phyloP scores from a whole-genome alignment of 2,888 invertebrate species.

The Oeneis ivallda region DNA sequence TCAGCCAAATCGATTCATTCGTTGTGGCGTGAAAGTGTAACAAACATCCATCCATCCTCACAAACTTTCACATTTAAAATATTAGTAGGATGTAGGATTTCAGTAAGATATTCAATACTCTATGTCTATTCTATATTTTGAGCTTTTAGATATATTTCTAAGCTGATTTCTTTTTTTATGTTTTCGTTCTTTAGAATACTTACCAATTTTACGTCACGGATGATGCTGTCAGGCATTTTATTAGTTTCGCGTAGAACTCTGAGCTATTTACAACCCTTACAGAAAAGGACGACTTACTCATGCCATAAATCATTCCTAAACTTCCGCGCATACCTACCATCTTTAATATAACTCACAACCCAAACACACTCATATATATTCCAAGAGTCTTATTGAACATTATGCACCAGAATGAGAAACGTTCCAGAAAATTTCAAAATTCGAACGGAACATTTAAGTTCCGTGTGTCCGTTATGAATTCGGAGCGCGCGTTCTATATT shows the following conservation, averaged over 20 bases:
- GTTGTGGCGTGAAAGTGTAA: no score
- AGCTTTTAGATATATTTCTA: no score
- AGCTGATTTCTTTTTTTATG: no score
- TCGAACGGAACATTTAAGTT: conserved; percentile 58
- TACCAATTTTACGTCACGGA: not conserved
- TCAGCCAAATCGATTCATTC: no score
- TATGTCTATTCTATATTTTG: no score
- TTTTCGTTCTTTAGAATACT: no score
- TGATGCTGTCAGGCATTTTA: not conserved
- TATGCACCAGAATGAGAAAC: conserved; percentile 25
- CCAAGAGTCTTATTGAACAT: conserved; percentile 18
- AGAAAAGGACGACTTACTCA: not conserved
- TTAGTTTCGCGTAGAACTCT: not conserved
- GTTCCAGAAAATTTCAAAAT: conserved; percentile 31
- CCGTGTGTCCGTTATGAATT: conserved; percentile 77
- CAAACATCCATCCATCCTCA: no score
- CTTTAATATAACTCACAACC: conserved; percentile 17
- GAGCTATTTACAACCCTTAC: not conserved
- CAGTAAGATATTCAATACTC: no score
- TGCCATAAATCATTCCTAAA: conserved; percentile 7
- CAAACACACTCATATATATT: conserved; percentile 17
- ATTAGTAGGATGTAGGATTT: no score
- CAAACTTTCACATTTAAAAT: no score
- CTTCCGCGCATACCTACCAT: conserved; percentile 10
- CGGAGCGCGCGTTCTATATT: conserved; percentile 76